phyloP scores from a whole-genome alignment of 2,888 invertebrate species.

The Odontocerum albicorne region DNA sequence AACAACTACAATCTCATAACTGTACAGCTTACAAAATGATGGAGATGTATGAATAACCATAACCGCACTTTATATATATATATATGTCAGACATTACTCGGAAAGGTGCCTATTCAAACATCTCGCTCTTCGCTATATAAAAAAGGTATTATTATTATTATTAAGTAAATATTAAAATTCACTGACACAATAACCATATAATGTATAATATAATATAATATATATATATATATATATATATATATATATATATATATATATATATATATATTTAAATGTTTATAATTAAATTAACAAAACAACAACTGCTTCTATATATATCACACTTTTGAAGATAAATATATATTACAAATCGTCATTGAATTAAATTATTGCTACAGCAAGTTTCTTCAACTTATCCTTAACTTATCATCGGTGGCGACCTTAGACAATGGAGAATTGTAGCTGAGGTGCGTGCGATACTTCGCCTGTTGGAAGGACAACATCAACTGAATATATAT shows the following conservation, averaged over 20 bases:
- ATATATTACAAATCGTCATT: constrained; percentile 48
- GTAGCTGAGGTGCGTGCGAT: background rate
- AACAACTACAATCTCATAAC: constrained; percentile 35
- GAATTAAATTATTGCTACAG: constrained; percentile 60
- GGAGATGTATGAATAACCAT: constrained; percentile 35
- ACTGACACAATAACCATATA: constrained; percentile 59
- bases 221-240: constrained; percentile 27
- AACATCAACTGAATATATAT: too few relatives aligned
- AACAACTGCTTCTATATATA: too few relatives aligned
- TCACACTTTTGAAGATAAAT: constrained; percentile 63
- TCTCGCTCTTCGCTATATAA: constrained; percentile 40
- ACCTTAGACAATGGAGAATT: background rate
- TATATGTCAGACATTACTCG: constrained; percentile 11
- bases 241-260: constrained; percentile 37
- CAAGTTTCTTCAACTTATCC: constrained; percentile 39
- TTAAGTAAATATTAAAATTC: constrained; percentile 55
- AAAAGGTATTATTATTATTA: constrained; percentile 33
- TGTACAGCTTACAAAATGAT: constrained; percentile 34
- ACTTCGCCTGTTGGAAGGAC: background rate
- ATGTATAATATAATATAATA: too few relatives aligned
- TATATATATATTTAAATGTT: constrained; percentile 23
- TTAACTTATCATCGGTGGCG: constrained; percentile 7
- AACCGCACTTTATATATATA: constrained; percentile 10
- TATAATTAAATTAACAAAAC: constrained; percentile 45
- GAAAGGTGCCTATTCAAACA: constrained; percentile 29